phyloP scores from a whole-genome alignment of 2,113 vertebrate species.

The Pluvialis apricaria region DNA sequence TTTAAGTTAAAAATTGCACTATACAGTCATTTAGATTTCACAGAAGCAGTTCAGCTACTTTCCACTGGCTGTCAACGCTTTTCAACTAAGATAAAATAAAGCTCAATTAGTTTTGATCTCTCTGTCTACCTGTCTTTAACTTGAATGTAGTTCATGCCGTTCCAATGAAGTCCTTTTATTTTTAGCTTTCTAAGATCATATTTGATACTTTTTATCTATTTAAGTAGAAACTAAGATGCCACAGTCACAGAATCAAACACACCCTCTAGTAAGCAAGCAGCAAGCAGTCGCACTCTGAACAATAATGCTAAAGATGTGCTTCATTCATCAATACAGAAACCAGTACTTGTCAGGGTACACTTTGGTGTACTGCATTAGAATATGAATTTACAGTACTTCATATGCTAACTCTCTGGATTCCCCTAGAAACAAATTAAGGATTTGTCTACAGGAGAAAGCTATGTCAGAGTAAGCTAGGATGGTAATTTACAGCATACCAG shows the following conservation, averaged over 20 bases:
- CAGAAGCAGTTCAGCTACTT: background rate
- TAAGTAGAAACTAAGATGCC: background rate
- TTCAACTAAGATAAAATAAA: background rate
- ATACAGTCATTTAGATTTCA: background rate
- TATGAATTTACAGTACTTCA: background rate
- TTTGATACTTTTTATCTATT: background rate
- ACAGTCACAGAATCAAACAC: background rate
- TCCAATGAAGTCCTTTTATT: background rate
- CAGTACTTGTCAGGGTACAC: background rate
- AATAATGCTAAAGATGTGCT: background rate
- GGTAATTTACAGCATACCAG: background rate
- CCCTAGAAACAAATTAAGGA: background rate
- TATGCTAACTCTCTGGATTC: background rate
- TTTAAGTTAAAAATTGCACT: background rate
- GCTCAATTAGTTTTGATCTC: background rate
- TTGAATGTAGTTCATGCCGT: background rate
- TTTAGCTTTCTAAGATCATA: background rate
- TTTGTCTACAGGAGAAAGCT: background rate
- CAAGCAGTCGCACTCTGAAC: background rate
- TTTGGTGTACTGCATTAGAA: background rate
- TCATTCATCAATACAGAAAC: background rate
- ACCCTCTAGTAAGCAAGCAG: background rate
- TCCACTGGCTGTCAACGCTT: background rate
- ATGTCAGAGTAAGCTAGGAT: background rate
- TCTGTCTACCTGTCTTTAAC: background rate